These are phyloP conservation scores for Corythornis leucogaster DNA, from an alignment of 2,797 vertebrate genomes.

Conservation along the genomic window DNA sequence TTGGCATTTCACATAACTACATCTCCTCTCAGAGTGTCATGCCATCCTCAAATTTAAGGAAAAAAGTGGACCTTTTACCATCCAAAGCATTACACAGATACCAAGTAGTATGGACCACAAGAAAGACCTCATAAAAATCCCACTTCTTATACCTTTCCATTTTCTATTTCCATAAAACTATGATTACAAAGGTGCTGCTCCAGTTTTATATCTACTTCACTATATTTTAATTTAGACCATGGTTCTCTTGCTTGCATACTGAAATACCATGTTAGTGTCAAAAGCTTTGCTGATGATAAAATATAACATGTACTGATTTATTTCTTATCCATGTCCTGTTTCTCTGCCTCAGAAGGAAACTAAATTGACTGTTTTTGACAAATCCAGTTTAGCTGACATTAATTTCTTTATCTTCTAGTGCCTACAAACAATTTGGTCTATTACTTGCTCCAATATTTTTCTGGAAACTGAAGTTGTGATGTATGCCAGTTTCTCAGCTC, in stretches of 20 bases:
- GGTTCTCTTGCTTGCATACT: background rate
- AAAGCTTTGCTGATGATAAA: background rate
- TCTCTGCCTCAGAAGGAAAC: conserved; percentile 6
- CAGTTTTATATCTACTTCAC: background rate
- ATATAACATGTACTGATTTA: background rate
- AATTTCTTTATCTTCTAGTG: conserved; percentile 31
- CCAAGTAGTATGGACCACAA: background rate
- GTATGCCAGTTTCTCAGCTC: background rate
- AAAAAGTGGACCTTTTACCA: fast-evolving
- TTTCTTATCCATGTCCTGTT: background rate
- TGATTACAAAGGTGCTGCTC: background rate
- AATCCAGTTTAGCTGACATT: conserved; percentile 41
- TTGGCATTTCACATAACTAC: background rate
- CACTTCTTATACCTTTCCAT: background rate
- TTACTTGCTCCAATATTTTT: background rate
- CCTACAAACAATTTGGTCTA: conserved; percentile 32
- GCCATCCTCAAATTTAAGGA: background rate
- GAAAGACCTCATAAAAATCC: background rate
- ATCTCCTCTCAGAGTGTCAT: background rate
- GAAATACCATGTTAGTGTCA: background rate
- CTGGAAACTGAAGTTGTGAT: background rate
- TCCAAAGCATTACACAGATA: background rate
- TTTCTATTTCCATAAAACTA: background rate
- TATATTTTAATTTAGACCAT: background rate
- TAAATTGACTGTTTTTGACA: conserved; percentile 37